Conservation (phyloP, 2,888 invertebrate genomes). For the Gastracanthus pulcherrimus region DNA sequence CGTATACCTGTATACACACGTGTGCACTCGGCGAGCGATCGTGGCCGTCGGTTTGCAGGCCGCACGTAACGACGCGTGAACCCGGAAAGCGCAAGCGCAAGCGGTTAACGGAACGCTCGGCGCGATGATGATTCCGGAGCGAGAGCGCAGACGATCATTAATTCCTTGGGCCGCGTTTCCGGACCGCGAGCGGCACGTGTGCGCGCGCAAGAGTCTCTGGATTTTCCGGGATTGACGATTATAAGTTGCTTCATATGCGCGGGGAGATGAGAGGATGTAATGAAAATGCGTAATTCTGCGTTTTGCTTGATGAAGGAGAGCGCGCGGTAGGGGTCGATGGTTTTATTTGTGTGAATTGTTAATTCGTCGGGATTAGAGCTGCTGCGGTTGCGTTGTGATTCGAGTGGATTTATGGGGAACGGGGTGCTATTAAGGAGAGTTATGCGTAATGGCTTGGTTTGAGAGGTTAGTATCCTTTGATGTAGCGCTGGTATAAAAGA, state of each 20-base stretch:
- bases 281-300: not conserved
- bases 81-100: slow-evolving; percentile 64
- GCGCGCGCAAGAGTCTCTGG: not conserved
- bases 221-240: slow-evolving; percentile 34
- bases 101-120: slow-evolving; percentile 66
- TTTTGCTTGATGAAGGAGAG: not conserved
- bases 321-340: not conserved
- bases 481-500: not conserved
- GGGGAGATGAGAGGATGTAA: not conserved
- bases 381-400: not conserved
- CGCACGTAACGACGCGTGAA: slow-evolving; percentile 66
- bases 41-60: slow-evolving; percentile 58
- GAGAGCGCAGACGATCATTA: slow-evolving; percentile 63
- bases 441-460: slow-evolving; percentile 2
- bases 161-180: slow-evolving; percentile 58
- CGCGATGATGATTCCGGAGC: slow-evolving; percentile 64
- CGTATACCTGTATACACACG: not conserved
- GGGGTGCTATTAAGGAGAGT: not conserved
- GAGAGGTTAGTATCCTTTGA: not conserved
- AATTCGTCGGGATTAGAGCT: not conserved
- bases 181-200: not conserved
- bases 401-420: not conserved
- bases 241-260: not conserved
- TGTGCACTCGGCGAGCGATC: slow-evolving; percentile 30
- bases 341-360: slow-evolving; percentile 3